Evolutionary conservation across 2,888 invertebrate species (phyloP), one percentile per base, ranked within the genome.

Genomic region (Melanophora roralis): DNA sequence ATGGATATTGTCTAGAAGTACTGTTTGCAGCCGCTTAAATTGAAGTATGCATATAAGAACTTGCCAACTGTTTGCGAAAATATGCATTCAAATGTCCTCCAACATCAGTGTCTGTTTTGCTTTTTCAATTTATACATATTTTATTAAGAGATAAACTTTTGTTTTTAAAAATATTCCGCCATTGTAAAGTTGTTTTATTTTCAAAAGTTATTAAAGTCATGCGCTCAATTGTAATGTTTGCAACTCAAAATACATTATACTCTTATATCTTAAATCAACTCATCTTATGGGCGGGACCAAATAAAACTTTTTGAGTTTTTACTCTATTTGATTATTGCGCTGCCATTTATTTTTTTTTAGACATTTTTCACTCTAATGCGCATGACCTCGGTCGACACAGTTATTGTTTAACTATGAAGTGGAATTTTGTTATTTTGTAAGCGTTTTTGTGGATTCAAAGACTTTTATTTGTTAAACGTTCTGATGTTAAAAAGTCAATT

Each of bases 301-400:
- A 38, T 0, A 43, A 51, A 1, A 40, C 53, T 9, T 16, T 53
- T 27, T 27, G 12, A 40, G 34, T 9, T 12, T 8, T 14, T 11
- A 67, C 67, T 55, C 53, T 32, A 32, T 67, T 27, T 43, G 40
- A 43, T 45, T 38, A 32, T 45, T 67, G 34, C 43, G 43, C 53
- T 67, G 55, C 53, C 53, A 55, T 67, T 53, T 67, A n/a, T 53
- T 40, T 19, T 32, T 62, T 34, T 47, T 43, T 62, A 12, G 3
- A 32, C 21, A n/a, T 36, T 36, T 16, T 7, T 36, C 12, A 34
- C 16, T 8, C 16, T 53, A 14, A 53, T 8, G 53, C 57, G 38
- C 57, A 57, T 57, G 57, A 7, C 11, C 21, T 38, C 21, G 38
- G 6, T n/a, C n/a, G n/a, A n/a, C n/a, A 27, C 23, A 4, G 38